phyloP scores from a whole-genome alignment of 1,140 invertebrate species.

The Dendroctonus ponderosae region DNA sequence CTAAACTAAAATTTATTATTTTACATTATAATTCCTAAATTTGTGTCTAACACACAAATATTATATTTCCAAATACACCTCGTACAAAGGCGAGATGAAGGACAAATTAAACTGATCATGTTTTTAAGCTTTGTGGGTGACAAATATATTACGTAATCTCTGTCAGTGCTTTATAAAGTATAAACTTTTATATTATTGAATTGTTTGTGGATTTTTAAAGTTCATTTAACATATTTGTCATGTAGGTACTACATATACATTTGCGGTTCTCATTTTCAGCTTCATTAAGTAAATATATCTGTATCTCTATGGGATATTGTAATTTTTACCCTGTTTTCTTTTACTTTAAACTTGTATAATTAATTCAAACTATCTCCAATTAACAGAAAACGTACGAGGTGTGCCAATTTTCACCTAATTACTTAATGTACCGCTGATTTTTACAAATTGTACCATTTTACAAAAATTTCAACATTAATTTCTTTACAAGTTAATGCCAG shows the following conservation, averaged over 20 bases:
- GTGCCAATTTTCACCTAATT: conserved; percentile 33
- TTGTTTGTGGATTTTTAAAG: no score
- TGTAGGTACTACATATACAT: no score
- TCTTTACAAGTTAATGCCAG: conserved; percentile 50
- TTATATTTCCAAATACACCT: conserved; percentile 40
- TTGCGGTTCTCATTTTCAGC: conserved; percentile 2
- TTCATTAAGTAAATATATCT: neutral
- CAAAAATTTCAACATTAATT: conserved; percentile 47
- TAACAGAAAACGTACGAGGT: conserved; percentile 43
- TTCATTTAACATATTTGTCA: no score
- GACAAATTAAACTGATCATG: no score
- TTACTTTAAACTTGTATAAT: conserved; percentile 1
- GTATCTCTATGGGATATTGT: conserved; percentile 44
- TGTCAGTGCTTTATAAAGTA: no score
- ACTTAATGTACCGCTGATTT: conserved; percentile 41
- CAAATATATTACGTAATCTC: no score
- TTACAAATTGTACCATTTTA: conserved; percentile 47
- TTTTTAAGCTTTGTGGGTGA: no score
- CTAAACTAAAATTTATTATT: conserved; percentile 47
- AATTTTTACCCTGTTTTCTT: conserved; percentile 47
- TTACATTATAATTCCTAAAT: conserved; percentile 42
- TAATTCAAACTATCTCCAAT: neutral
- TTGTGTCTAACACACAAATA: conserved; percentile 33
- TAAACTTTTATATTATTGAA: no score
- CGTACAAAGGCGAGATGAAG: conserved; percentile 39